phyloP scores from a whole-genome alignment of 2,797 vertebrate genomes.

The Urophycis tenuis region DNA sequence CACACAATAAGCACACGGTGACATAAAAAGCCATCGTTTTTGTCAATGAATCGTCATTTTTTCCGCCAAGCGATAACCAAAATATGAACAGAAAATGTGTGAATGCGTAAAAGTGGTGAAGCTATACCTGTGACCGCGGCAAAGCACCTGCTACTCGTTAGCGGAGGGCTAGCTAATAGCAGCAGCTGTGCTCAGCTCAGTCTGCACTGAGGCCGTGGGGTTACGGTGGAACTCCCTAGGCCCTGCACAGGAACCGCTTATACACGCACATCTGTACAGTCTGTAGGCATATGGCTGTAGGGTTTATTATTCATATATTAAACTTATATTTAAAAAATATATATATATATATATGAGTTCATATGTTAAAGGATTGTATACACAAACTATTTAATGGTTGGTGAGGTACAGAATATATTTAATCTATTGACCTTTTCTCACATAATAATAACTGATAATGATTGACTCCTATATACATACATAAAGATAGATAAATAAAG shows the following conservation, averaged over 20 bases:
- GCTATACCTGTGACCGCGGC: conserved; percentile 32
- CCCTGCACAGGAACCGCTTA: conserved; percentile 48
- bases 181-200: conserved; percentile 53
- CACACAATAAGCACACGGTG: no score
- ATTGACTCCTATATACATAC: not conserved
- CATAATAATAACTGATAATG: not conserved
- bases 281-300: conserved; percentile 30
- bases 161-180: conserved; percentile 48
- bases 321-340: not conserved
- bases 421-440: not conserved
- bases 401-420: not conserved
- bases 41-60: no score
- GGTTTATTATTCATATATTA: no score
- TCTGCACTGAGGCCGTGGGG: conserved; percentile 22
- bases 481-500: not conserved
- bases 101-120: not conserved
- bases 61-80: no score
- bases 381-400: no score
- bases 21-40: no score
- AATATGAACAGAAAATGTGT: not conserved
- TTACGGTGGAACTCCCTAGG: conserved; percentile 18
- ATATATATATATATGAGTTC: no score
- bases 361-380: no score
- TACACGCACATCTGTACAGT: conserved; percentile 59
- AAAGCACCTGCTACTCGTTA: conserved; percentile 52